Evolutionary conservation across 2,888 invertebrate genomes (phyloP).

Genomic region (Melitaea athalia): DNA sequence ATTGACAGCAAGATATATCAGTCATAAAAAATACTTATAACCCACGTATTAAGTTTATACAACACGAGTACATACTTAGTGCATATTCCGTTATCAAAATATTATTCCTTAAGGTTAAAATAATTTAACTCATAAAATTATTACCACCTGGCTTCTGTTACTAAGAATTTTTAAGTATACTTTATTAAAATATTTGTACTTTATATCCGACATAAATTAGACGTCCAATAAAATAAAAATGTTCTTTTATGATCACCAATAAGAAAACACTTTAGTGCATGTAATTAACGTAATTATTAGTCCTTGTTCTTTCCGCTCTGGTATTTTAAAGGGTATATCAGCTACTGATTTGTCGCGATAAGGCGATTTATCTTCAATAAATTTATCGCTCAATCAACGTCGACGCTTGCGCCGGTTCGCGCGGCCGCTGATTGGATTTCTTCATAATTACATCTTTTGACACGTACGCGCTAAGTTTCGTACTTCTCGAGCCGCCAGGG

Average conservation of each 20-base stretch:
- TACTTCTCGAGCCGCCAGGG: slow-evolving; percentile 69
- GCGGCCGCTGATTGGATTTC: slow-evolving; percentile 77
- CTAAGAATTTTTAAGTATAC: background rate
- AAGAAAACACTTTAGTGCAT: slow-evolving; percentile 11
- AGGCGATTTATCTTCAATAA: slow-evolving; percentile 75
- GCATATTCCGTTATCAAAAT: slow-evolving; percentile 1
- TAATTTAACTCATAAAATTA: background rate
- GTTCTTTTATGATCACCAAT: background rate
- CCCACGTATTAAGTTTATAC: slow-evolving; percentile 51
- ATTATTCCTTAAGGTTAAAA: background rate
- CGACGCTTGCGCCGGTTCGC: slow-evolving; percentile 50
- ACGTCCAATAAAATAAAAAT: background rate
- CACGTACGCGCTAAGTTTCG: slow-evolving; percentile 80
- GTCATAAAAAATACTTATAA: slow-evolving; percentile 64
- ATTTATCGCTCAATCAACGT: slow-evolving; percentile 75
- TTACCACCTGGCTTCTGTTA: background rate
- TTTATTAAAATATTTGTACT: background rate
- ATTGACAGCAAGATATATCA: slow-evolving; percentile 68
- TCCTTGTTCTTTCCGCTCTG: slow-evolving; percentile 43
- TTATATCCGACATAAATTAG: background rate
- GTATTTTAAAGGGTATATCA: slow-evolving; percentile 53
- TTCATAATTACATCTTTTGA: slow-evolving; percentile 83
- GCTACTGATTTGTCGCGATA: slow-evolving; percentile 76
- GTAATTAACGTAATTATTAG: slow-evolving; percentile 38
- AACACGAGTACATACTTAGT: background rate